Conservation (phyloP, 2,888 invertebrate genomes). For the Mycalesis mineus region DNA sequence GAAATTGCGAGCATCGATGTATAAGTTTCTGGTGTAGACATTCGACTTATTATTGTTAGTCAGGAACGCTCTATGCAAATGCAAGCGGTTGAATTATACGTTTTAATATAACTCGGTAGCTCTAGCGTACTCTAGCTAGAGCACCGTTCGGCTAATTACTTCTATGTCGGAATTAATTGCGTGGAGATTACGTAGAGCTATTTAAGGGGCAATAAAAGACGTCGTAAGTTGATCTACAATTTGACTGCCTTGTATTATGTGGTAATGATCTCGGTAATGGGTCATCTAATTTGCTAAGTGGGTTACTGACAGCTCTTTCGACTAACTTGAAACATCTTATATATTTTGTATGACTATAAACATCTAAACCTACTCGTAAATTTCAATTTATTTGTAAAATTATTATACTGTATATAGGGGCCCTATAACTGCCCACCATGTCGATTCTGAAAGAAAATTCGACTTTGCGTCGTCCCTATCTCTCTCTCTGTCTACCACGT, state of each 20-base stretch:
- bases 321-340: too few relatives aligned
- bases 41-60: neutral
- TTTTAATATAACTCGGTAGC: constrained; percentile 6
- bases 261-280: neutral
- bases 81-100: neutral
- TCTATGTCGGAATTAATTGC: constrained; percentile 5
- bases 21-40: too few relatives aligned
- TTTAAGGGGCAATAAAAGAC: neutral
- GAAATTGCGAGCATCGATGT: too few relatives aligned
- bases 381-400: too few relatives aligned
- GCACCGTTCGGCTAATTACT: neutral
- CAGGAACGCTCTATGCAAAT: neutral
- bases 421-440: too few relatives aligned
- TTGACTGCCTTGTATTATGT: neutral
- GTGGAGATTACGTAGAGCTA: constrained; percentile 1
- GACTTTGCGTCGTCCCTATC: too few relatives aligned
- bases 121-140: neutral
- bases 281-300: constrained; percentile 1
- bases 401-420: too few relatives aligned
- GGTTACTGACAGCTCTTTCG: neutral
- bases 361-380: too few relatives aligned
- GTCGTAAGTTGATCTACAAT: neutral
- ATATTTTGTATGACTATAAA: too few relatives aligned
- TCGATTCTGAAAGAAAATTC: too few relatives aligned
- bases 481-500: too few relatives aligned